Evolutionary conservation across 2,888 invertebrate species (phyloP), one percentile per base, ranked within the genome.

Genomic region (Carpatolechia fugitivella): DNA sequence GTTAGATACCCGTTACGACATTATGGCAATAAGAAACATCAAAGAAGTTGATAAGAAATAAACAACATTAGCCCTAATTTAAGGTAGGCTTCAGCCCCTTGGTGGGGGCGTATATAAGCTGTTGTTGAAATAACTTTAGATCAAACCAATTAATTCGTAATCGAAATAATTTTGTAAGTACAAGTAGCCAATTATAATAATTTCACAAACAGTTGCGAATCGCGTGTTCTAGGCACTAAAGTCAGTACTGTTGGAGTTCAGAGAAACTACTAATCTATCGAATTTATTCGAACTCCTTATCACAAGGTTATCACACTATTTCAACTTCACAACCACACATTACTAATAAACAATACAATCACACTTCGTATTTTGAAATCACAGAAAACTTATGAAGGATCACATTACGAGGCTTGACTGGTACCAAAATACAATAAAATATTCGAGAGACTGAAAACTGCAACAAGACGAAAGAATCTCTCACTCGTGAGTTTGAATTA

Each of bases 161-260:
- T 44, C 29, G 44, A 3, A 44, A 44, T 51, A 62, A 61, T 69
- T 73, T 77, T 62, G 62, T 88, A 89, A 89, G 88, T 89, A 89
- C 88, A 79, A 72, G 52, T 56, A 81, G 85, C 88, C 87, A 86
- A 86, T 86, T 72, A 74, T 57, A 60, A 66, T 54, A 70, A 72
- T 76, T 72, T 80, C 78, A 70, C 66, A 64, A 65, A 61, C 29
- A 58, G 56, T 54, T 54, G 40, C 40, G 52, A 52, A 82, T 82
- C 89, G 89, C 89, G 89, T 89, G 89, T 88, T 88, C 89, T 82
- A 86, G 74, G 76, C 83, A 80, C 35, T 54, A 46, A 72, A 75
- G 75, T 77, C 72, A 74, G 44, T 44, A 44, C 72, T 73, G 73
- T 72, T 71, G 10, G 64, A 66, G 68, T 75, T 70, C 70, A 77